Evolutionary conservation across 2,113 vertebrate species (phyloP).

Genomic region (Monopterus albus): DNA sequence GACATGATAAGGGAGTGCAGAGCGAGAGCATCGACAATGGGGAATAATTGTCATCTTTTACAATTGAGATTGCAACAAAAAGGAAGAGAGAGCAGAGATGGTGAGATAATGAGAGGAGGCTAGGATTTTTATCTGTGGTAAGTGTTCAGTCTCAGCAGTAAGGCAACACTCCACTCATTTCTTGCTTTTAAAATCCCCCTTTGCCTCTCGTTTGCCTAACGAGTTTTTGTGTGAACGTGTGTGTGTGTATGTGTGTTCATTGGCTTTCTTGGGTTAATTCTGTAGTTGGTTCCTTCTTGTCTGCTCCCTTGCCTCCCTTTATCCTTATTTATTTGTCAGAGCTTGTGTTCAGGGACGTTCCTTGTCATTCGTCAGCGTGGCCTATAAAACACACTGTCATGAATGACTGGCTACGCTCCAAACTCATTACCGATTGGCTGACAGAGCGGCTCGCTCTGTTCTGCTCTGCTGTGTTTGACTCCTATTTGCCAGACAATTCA

Average conservation of each 20-base stretch:
- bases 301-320: conserved; percentile 75
- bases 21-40: conserved; percentile 16
- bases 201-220: conserved; percentile 44
- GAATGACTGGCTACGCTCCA: conserved; percentile 93
- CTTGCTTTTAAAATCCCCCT: conserved; percentile 39
- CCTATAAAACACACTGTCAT: conserved; percentile 86
- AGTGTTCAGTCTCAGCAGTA: conserved; percentile 58
- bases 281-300: conserved; percentile 42
- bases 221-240: conserved; percentile 13
- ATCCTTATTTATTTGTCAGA: conserved; percentile 82
- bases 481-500: conserved; percentile 77
- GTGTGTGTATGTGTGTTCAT: background rate
- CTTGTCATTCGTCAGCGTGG: conserved; percentile 77
- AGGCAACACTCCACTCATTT: conserved; percentile 40
- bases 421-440: conserved; percentile 95
- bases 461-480: conserved; percentile 77
- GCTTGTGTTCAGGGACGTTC: conserved; percentile 80
- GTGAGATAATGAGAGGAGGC: conserved; percentile 47
- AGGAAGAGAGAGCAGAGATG: conserved; percentile 35
- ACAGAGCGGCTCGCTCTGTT: conserved; percentile 86
- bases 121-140: conserved; percentile 50
- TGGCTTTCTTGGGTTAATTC: conserved; percentile 54
- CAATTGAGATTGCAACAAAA: conserved; percentile 43
- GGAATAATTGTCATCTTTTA: conserved; percentile 68
- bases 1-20: conserved; percentile 37